Evolutionary conservation across 2,113 vertebrate species (phyloP).

Genomic region (Phrynosoma platyrhinos): DNA sequence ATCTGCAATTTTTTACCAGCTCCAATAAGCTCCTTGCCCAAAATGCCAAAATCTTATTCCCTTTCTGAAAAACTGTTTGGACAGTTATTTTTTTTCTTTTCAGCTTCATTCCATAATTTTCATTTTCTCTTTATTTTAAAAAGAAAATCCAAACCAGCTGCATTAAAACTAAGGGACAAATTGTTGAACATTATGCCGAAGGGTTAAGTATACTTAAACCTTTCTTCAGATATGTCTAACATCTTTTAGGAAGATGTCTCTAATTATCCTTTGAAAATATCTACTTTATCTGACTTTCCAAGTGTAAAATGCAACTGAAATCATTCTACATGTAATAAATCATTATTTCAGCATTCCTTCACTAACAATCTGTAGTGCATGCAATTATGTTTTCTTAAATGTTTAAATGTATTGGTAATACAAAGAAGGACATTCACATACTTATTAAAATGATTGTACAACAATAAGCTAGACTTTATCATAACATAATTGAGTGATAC

Average conservation of each 20-base stretch:
- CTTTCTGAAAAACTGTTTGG: no score
- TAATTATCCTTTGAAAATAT: not conserved
- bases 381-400: not conserved
- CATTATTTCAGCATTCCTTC: not conserved
- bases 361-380: not conserved
- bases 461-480: not conserved
- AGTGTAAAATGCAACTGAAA: not conserved
- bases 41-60: not conserved
- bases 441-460: not conserved
- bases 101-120: not conserved
- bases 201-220: not conserved
- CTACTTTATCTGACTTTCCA: not conserved
- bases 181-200: not conserved
- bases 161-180: not conserved
- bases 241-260: conserved; percentile 19
- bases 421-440: not conserved
- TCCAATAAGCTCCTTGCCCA: not conserved
- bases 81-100: no score
- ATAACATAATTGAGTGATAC: not conserved
- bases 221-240: not conserved
- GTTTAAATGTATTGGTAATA: conserved; percentile 2
- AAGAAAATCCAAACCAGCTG: not conserved
- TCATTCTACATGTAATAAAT: not conserved
- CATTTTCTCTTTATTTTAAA: not conserved
- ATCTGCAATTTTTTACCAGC: not conserved